These are phyloP conservation scores for Apogon talboti DNA, from an alignment of 2,797 vertebrate genomes.

Conservation along the genomic window DNA sequence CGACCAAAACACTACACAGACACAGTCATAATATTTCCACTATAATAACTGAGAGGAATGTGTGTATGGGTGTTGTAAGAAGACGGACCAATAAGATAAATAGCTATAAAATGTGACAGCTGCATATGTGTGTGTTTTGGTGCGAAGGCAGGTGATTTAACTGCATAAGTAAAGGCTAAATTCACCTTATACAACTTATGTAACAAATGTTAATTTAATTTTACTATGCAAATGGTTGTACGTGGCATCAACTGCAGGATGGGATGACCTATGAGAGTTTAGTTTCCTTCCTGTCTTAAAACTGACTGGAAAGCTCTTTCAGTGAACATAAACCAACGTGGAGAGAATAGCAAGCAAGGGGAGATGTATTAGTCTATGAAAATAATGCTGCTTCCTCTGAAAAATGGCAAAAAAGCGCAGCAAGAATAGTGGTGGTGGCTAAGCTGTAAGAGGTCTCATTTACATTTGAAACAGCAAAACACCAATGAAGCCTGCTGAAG, in stretches of 20 bases:
- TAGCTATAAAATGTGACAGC: not conserved
- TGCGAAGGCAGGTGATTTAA: no score
- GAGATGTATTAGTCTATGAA: slow-evolving; percentile 31
- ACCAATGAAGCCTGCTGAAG: slow-evolving; percentile 57
- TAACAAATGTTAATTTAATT: not conserved
- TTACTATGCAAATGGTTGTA: not conserved
- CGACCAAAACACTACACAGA: slow-evolving; percentile 30
- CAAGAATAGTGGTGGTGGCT: slow-evolving; percentile 29
- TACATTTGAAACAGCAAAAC: slow-evolving; percentile 76
- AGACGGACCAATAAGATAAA: not conserved
- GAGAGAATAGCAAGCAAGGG: slow-evolving; percentile 11
- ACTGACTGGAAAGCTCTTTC: slow-evolving; percentile 10
- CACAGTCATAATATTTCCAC: slow-evolving; percentile 11
- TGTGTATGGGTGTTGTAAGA: not conserved
- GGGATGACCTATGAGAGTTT: not conserved
- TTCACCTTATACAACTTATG: not conserved
- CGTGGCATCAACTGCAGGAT: not conserved
- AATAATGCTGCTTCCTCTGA: slow-evolving; percentile 33
- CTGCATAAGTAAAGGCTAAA: no score
- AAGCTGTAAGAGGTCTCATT: slow-evolving; percentile 64
- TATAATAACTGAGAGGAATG: slow-evolving; percentile 1
- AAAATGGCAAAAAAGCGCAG: slow-evolving; percentile 33
- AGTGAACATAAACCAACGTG: not conserved
- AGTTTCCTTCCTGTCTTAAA: not conserved
- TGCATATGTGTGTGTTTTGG: no score